Conservation (phyloP, 2,797 vertebrate genomes). For the Bovichtus diacanthus region DNA sequence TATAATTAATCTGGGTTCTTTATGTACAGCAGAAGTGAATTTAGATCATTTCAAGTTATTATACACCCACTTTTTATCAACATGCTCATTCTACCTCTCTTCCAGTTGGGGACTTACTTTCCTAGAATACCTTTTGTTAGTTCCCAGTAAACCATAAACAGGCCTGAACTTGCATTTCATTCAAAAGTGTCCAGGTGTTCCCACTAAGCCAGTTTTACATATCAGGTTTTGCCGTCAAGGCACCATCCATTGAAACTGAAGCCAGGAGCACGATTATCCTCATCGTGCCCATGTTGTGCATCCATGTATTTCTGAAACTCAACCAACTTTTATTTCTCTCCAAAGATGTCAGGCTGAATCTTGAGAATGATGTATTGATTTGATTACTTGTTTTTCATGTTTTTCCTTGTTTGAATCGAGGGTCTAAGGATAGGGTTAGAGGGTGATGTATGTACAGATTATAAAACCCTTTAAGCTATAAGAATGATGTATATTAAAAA, state of each 20-base stretch:
- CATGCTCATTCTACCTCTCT: neutral
- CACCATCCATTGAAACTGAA: neutral
- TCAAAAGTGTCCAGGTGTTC: neutral
- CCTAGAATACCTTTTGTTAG: neutral
- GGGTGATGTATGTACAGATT: neutral
- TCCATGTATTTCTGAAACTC: neutral
- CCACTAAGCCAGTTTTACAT: neutral
- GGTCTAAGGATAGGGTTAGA: too few relatives aligned
- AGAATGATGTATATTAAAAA: too few relatives aligned
- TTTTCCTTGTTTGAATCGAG: neutral
- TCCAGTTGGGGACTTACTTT: neutral
- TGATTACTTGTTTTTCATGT: neutral
- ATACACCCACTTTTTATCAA: neutral
- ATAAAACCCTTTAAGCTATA: neutral
- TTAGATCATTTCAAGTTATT: neutral
- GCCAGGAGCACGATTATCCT: neutral
- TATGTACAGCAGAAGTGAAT: neutral
- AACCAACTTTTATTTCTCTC: neutral
- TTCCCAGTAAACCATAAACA: neutral
- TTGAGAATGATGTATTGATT: neutral
- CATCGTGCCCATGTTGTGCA: neutral
- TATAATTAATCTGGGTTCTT: neutral
- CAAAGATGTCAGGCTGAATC: neutral
- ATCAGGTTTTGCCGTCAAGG: neutral
- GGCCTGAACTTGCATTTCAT: neutral